phyloP scores from a whole-genome alignment of 2,888 invertebrate species.

The Napeogenes sylphis region DNA sequence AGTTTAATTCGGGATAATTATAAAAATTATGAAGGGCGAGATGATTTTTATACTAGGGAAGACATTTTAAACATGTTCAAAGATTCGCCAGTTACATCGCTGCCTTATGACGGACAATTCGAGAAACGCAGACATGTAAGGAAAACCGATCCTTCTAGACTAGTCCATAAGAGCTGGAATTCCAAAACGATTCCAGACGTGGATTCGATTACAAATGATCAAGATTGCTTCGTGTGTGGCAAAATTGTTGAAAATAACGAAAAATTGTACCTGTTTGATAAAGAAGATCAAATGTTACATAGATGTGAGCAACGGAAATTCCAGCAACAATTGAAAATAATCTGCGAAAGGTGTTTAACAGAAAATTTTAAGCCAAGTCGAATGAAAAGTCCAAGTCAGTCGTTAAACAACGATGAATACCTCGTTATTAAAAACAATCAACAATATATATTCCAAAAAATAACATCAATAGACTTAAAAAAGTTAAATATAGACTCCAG shows the following conservation, averaged over 20 bases:
- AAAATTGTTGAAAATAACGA: conserved; percentile 56
- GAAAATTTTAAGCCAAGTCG: conserved; percentile 58
- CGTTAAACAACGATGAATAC: conserved; percentile 59
- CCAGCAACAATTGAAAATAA: conserved; percentile 59
- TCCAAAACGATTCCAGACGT: conserved; percentile 48
- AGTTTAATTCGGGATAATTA: conserved; percentile 49
- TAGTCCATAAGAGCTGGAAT: conserved; percentile 51
- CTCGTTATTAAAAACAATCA: conserved; percentile 69
- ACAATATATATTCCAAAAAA: conserved; percentile 67
- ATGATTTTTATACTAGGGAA: conserved; percentile 58
- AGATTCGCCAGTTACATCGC: conserved; percentile 62
- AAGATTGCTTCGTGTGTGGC: conserved; percentile 63
- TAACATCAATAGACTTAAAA: conserved; percentile 42
- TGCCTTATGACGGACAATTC: conserved; percentile 51
- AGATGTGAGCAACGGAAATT: conserved; percentile 59
- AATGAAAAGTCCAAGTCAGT: conserved; percentile 60
- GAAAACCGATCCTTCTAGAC: conserved; percentile 63
- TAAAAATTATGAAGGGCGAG: conserved; percentile 42
- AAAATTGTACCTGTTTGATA: conserved; percentile 66
- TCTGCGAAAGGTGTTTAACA: conserved; percentile 60
- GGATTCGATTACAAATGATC: conserved; percentile 53
- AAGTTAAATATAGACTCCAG: conserved; percentile 13
- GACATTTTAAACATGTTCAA: conserved; percentile 70
- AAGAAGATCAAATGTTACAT: conserved; percentile 66
- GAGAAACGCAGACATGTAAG: conserved; percentile 61